These are phyloP conservation scores for Mixornis gularis DNA, from an alignment of 2,113 vertebrate genomes.

Conservation along the genomic window DNA sequence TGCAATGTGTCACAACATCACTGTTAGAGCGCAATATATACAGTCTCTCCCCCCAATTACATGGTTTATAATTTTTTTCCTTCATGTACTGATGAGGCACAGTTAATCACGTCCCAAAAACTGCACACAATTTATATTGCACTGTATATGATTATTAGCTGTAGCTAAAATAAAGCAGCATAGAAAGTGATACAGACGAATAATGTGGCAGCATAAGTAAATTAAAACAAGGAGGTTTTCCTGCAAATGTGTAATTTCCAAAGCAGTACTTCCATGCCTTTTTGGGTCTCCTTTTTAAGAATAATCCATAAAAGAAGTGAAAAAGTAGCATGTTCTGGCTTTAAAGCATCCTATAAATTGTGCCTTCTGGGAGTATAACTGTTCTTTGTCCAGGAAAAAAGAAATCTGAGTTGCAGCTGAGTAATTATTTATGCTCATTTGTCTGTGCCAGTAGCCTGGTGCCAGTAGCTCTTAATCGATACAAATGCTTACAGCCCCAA, in stretches of 20 bases:
- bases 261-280: neutral
- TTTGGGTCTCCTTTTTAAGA: neutral
- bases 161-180: neutral
- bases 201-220: neutral
- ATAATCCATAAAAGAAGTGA: slow-evolving; percentile 1
- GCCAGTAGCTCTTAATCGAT: neutral
- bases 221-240: neutral
- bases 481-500: neutral
- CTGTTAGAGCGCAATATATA: neutral
- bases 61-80: neutral
- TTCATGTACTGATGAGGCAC: neutral
- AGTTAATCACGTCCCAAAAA: neutral
- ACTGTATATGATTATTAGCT: neutral
- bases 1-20: neutral
- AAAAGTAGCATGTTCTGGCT: neutral
- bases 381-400: slow-evolving; percentile 15
- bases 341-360: neutral
- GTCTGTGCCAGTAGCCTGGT: neutral
- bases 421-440: slow-evolving; percentile 4
- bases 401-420: slow-evolving; percentile 10
- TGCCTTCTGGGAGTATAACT: neutral
- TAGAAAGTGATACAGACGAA: neutral
- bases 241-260: neutral
- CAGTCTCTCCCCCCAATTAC: neutral
- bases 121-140: neutral